Base-by-base conservation (phyloP, 1,140 invertebrate species). In the Dinoponera quadriceps region DNA sequence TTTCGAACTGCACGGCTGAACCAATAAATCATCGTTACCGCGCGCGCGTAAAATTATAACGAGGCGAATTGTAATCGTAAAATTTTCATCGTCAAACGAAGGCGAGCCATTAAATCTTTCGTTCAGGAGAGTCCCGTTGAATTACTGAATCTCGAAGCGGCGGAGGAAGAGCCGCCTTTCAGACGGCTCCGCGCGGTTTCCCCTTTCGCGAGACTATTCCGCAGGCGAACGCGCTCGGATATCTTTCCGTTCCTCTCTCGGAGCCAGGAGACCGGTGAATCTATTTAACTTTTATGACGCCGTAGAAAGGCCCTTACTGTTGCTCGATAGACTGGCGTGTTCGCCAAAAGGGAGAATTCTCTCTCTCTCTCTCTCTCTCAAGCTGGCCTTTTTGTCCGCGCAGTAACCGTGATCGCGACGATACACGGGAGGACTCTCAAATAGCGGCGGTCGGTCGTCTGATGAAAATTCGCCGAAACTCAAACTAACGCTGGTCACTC, bases 251-350 rank as follows among this genome's bases (percentile, higher is more conserved):
- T 66, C 54, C 60, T 54, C 25, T n/a, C n/a, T n/a, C 62, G 11
- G 82, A 22, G 65, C 60, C 33, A 3, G 27, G 25, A 54, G 62
- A 78, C 60, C 57, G n/a, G 18, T 1, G 68, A 86, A 87, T 87
- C 86, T 85, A 87, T 87, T 87, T 86, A 87, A 87, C 85, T 87
- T 87, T 87, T 87, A 87, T 87, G 85, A 87, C 68, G 68, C 55
- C 49, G 25, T 69, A 62, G 69, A 57, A 63, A 44, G 33, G 73
- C 66, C 85, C 83, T 85, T 78, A 83, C 65, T 71, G 68, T 68
- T 87, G 49, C 63, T 83, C 85, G 86, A 87, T 86, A 65, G 73
- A 80, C 68, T 68, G 16, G n/a, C 71, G 65, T 51, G 60, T 84
- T 65, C 57, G 16, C 20, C 48, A 16, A 5, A 60, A 20, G 27